A percentile compares a stretch with the other conserved stretches of the same genome.
Evolutionary conservation across 2,113 vertebrate genomes (phyloP).

Genomic region (Psephotus haematonotus): DNA sequence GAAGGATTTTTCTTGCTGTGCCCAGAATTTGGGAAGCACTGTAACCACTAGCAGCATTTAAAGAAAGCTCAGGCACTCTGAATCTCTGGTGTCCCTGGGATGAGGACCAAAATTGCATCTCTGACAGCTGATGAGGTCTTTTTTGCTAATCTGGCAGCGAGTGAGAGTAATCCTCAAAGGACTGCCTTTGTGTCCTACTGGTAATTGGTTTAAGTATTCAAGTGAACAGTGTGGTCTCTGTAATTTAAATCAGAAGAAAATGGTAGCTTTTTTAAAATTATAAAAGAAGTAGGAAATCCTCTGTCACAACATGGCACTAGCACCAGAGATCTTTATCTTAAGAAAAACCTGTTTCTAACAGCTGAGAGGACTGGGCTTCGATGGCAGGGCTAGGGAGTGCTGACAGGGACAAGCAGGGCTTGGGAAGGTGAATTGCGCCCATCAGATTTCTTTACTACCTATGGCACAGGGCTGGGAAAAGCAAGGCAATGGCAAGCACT

Average conservation of each 20-base stretch:
- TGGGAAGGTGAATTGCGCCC: not conserved
- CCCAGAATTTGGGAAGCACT: not conserved
- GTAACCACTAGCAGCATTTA: not conserved
- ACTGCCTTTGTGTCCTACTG: not conserved
- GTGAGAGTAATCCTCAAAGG: not conserved
- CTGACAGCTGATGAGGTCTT: not conserved
- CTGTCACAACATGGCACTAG: not conserved
- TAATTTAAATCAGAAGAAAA: not conserved
- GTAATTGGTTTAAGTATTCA: not conserved
- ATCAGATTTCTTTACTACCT: not conserved
- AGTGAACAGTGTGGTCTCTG: not conserved
- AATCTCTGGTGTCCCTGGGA: not conserved
- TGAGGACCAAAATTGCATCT: not conserved
- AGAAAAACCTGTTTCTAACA: not conserved
- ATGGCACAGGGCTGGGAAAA: not conserved
- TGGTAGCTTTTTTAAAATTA: not conserved
- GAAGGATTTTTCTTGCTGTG: not conserved
- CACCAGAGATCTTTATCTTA: not conserved
- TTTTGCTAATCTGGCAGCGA: not conserved
- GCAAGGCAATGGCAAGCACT: not conserved
- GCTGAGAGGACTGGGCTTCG: not conserved
- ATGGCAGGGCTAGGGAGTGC: not conserved
- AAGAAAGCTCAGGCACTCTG: not conserved
- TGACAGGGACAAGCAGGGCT: rapidly evolving
- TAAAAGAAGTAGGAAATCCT: not conserved